Evolutionary conservation across 2,113 vertebrate genomes (phyloP), one percentile per base, ranked within the genome.

Genomic region (Thunnus thynnus): DNA sequence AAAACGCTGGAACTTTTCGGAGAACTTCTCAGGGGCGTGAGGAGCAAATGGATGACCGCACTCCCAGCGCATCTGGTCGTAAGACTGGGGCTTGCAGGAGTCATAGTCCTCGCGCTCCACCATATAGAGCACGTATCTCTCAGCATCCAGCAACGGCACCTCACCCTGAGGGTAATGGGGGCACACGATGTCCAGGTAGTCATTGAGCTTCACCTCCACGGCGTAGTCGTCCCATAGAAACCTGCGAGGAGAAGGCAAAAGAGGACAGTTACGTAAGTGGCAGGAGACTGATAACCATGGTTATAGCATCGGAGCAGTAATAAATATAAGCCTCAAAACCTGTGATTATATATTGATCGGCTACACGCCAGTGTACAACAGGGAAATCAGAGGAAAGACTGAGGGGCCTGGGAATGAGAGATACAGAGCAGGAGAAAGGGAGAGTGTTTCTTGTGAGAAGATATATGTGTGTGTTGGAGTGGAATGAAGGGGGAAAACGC

Each of bases 171-270:
- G 97, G 0, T 99, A 99, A 76, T 99, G 97, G 0, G 98, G 98
- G 86, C 98, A 99, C 87, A 99, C 94, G 18, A 99, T 98, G 87
- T 99, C 98, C 92, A 99, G 91, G 90, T 99, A 98, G 89, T 99
- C 97, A 0, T 98, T 97, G 44, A 98, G 93, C 10, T 17, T 94
- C 54, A 99, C 97, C 14, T 96, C 93, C 8, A 99, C 95, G 0
- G 94, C 86, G 67, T 97, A 99, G 81, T 94, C 87, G 0, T 95
- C 91, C 83, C 62, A 72, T 18, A 86, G 81, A 65, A 99, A 97
- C 90, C 98, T 99, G 92, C 0, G 3, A n/a, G 51, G 27, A 3
- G 14, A 10, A 46, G 0, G 41, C 4, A 68, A 48, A 25, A 10
- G 69, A 61, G 60, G 78, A 51, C 2, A 32, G 84, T 91, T 89